phyloP scores from a whole-genome alignment of 1,140 invertebrate genomes.

The Hirudo medicinalis region DNA sequence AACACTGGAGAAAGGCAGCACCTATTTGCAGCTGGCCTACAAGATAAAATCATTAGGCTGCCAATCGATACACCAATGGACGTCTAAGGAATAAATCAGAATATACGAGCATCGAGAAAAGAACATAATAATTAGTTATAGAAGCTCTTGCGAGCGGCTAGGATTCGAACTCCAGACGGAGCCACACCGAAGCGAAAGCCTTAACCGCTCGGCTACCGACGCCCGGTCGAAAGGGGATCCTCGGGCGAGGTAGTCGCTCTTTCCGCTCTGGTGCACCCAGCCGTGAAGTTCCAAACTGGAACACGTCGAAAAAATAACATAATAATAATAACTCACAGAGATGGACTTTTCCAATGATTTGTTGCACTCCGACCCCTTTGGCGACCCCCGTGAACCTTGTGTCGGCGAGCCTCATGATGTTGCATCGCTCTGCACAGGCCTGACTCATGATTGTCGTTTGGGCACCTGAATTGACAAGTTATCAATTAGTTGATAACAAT shows the following conservation, averaged over 20 bases:
- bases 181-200: no score
- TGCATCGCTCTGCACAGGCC: conserved; percentile 59
- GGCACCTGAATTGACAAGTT: conserved; percentile 33
- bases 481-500: no score
- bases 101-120: not conserved
- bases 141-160: no score
- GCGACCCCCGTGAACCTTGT: conserved; percentile 84
- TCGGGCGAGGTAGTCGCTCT: no score
- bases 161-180: no score
- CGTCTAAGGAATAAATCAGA: not conserved
- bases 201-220: no score
- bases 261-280: no score
- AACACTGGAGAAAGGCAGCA: conserved; percentile 79
- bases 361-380: conserved; percentile 76
- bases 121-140: no score
- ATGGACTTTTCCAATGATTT: conserved; percentile 87
- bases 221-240: no score
- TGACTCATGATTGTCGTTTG: conserved; percentile 47
- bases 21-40: conserved; percentile 78
- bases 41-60: conserved; percentile 22
- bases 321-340: conserved; percentile 51
- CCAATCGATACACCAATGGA: no score
- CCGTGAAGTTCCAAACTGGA: no score
- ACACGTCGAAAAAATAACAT: not conserved
- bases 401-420: conserved; percentile 89